Conservation (phyloP, 37 sponge, comb jelly and placozoan genomes). For the Beroe ovata region DNA sequence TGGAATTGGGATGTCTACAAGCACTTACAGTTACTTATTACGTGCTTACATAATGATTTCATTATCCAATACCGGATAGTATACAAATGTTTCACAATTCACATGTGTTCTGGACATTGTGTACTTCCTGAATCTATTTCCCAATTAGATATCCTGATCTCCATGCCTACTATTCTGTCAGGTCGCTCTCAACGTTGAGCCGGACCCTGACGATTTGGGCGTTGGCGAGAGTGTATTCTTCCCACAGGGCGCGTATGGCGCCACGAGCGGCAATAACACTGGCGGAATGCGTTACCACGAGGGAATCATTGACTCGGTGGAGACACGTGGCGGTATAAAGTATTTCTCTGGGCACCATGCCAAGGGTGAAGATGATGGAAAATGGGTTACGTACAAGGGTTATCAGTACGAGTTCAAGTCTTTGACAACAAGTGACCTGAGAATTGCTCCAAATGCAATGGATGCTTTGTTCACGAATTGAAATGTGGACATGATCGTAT, state of each 20-base stretch:
- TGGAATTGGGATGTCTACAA: no score
- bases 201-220: slow-evolving; percentile 36
- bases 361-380: slow-evolving; percentile 55
- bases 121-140: no score
- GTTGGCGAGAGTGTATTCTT: slow-evolving; percentile 50
- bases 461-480: slow-evolving; percentile 32
- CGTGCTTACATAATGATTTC: no score
- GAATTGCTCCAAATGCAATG: slow-evolving; percentile 41
- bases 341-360: slow-evolving; percentile 31
- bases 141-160: no score
- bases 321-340: neutral
- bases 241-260: slow-evolving; percentile 50
- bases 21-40: no score
- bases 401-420: slow-evolving; percentile 9
- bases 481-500: no score
- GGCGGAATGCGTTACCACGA: slow-evolving; percentile 37
- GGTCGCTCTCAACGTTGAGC: slow-evolving; percentile 52
- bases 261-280: slow-evolving; percentile 25
- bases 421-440: neutral
- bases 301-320: slow-evolving; percentile 58
- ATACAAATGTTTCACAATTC: no score
- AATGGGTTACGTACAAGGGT: slow-evolving; percentile 42
- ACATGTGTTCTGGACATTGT: no score
- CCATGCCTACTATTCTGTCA: no score
- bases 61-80: no score